Evolutionary conservation across 2,797 vertebrate genomes (phyloP).

Genomic region (Tolypeutes matacus): DNA sequence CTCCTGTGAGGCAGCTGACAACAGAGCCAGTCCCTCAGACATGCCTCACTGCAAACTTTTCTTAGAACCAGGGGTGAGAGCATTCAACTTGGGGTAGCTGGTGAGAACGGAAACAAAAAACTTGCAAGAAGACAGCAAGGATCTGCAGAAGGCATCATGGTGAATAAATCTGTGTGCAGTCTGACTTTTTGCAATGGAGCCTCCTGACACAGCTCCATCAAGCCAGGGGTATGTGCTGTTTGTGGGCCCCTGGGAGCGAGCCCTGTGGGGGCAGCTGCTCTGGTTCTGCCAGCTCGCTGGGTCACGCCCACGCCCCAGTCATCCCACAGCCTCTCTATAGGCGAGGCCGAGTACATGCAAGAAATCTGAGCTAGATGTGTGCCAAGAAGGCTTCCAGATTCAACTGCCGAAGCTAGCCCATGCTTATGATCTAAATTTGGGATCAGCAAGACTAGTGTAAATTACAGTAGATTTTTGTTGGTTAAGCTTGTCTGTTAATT

Average conservation of each 20-base stretch:
- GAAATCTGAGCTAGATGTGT: neutral
- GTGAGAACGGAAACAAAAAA: neutral
- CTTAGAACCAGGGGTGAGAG: neutral
- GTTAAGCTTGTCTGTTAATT: conserved; percentile 70
- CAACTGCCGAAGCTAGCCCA: neutral
- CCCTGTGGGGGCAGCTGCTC: accelerated
- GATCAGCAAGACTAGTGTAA: conserved; percentile 41
- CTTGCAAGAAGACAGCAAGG: no score
- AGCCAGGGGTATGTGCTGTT: neutral
- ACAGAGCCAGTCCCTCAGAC: neutral
- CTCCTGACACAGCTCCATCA: neutral
- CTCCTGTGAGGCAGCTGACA: neutral
- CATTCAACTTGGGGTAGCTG: neutral
- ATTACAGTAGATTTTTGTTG: conserved; percentile 62
- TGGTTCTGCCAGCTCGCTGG: accelerated
- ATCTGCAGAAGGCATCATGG: neutral
- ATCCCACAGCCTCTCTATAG: neutral
- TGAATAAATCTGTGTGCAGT: neutral
- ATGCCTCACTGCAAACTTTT: neutral
- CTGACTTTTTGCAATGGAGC: neutral
- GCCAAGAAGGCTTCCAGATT: neutral
- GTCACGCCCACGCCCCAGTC: neutral
- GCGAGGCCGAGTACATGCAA: neutral
- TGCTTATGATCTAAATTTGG: conserved; percentile 23
- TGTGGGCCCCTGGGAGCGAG: neutral